Evolutionary conservation across 2,797 vertebrate species (phyloP).

Genomic region (Pampus argenteus): DNA sequence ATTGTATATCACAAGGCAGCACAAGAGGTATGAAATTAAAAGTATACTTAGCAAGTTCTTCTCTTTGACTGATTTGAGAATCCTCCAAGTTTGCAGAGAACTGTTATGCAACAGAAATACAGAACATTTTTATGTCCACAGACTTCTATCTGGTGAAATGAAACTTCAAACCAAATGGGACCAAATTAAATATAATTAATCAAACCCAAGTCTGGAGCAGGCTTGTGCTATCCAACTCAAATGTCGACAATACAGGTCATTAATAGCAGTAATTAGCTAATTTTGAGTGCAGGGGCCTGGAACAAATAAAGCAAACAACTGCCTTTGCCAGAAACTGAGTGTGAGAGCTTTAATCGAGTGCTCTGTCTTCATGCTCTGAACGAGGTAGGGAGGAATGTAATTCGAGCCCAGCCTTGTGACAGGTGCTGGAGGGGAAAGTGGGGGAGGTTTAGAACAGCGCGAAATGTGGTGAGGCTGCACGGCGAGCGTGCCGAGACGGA

Average conservation of each 20-base stretch:
- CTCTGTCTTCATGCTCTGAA: conserved; percentile 41
- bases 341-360: conserved; percentile 53
- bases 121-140: conserved; percentile 18
- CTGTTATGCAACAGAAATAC: conserved; percentile 14
- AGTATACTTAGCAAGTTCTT: conserved; percentile 7
- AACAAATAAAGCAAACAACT: conserved; percentile 56
- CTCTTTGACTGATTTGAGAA: conserved; percentile 11
- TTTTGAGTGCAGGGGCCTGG: conserved; percentile 32
- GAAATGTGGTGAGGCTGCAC: conserved; percentile 48
- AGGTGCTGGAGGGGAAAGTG: conserved; percentile 75
- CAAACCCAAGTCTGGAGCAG: conserved; percentile 17
- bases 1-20: background rate
- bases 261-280: conserved; percentile 51
- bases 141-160: conserved; percentile 11
- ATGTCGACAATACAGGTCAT: conserved; percentile 33
- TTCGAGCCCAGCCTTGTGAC: conserved; percentile 72
- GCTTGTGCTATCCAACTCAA: background rate
- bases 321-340: conserved; percentile 31
- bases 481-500: conserved; percentile 67
- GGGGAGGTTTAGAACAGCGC: conserved; percentile 52
- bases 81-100: conserved; percentile 12
- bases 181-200: conserved; percentile 44
- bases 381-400: conserved; percentile 65
- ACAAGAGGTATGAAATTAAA: background rate
- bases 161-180: conserved; percentile 32